Base-by-base conservation (phyloP, 1,140 invertebrate genomes). In the Ylistrum balloti region DNA sequence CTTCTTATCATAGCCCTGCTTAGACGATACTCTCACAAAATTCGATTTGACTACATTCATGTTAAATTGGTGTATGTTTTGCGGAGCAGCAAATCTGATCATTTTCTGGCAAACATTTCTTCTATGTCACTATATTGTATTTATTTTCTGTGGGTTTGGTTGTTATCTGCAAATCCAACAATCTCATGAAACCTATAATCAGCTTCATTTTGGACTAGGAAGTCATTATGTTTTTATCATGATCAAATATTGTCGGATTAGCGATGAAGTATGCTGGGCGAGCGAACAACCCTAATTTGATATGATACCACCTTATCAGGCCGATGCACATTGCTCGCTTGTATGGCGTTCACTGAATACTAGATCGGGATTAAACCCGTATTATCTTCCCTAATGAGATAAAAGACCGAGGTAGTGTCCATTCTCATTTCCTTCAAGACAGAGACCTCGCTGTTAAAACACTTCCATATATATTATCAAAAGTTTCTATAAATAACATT, bases 171-270 rank as follows among this genome's bases (percentile, higher is more conserved):
- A 74, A 74, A n/a, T 7, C n/a, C 9, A 74, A n/a, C n/a, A 28
- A 28, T 74, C 56, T 13, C 41, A 45, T 15, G 17, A 45, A 45
- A 45, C 9, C 7, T 1, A 45, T 45, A 45, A 13, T 45, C 41
- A 45, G 9, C 41, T 45, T 45, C 20, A 3, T 9, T 74, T 74
- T 74, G 3, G n/a, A 22, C 0, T 11, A 17, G 22, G n/a, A 38
- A n/a, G 56, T 28, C 2, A 28, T 74, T 74, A 22, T n/a, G n/a
- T 74, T 5, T 74, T 38, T 45, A 28, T 11, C 56, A 28, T 74
- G 56, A 74, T 74, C 56, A 74, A 74, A 74, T 74, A 74, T 74
- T 28, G 56, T 28, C 3, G 28, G 56, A 74, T 74, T 74, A 74
- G 56, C 56, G 9, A 7, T 11, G n/a, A 17, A 0, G n/a, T 28